Percentiles rank a stretch among this genome's conserved stretches.
phyloP scores from a whole-genome alignment of 92 coral and sea anemone species.

The Virgularia gustaviana region DNA sequence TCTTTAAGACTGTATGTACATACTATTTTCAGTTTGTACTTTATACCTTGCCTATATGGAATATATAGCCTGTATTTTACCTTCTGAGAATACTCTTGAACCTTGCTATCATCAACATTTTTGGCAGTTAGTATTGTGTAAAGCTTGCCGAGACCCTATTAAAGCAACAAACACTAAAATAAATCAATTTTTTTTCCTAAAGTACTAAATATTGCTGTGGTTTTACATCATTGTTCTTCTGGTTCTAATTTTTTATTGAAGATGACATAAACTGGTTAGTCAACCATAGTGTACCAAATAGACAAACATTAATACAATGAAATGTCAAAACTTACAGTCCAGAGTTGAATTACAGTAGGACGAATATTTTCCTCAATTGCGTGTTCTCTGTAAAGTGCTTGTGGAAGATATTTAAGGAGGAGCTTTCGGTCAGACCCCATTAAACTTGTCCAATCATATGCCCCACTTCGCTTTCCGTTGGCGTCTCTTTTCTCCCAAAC shows the following conservation, averaged over 20 bases:
- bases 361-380: not conserved
- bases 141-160: not conserved
- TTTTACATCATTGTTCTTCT: not conserved
- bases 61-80: not conserved
- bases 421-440: conserved; percentile 1
- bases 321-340: conserved; percentile 2
- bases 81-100: not conserved
- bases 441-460: not conserved
- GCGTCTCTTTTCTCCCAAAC: not conserved
- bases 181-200: not conserved
- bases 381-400: not conserved
- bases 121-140: not conserved
- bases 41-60: not conserved
- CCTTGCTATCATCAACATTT: not conserved
- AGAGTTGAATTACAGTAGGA: not conserved
- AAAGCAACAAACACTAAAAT: not conserved
- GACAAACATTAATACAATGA: not conserved
- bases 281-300: not conserved
- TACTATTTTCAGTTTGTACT: not conserved
- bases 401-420: not conserved
- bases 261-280: not conserved
- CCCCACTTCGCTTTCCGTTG: not conserved
- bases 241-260: not conserved
- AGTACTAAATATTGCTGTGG: not conserved
- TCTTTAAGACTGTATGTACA: not conserved